Conservation (phyloP, 2,888 invertebrate species). For the Temnothorax ravouxi region DNA sequence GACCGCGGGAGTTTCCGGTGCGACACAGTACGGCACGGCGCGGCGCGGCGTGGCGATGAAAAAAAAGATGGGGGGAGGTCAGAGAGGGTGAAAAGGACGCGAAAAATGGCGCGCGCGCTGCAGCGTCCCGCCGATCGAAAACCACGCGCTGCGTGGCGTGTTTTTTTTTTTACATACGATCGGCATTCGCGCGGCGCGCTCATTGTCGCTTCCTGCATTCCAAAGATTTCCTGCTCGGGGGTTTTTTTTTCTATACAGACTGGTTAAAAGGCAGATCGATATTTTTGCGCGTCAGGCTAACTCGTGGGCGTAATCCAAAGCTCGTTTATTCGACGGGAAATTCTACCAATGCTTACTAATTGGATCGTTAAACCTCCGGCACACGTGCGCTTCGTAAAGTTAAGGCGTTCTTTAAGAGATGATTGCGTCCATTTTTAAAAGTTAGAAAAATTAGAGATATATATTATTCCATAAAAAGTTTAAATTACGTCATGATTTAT, state of each 20-base stretch:
- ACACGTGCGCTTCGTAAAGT: slow-evolving; percentile 14
- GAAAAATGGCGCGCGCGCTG: slow-evolving; percentile 53
- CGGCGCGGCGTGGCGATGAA: neutral
- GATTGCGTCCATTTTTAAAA: neutral
- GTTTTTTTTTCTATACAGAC: slow-evolving; percentile 32
- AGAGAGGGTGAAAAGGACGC: slow-evolving; percentile 44
- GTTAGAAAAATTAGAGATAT: neutral
- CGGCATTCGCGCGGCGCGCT: slow-evolving; percentile 55
- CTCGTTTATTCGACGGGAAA: slow-evolving; percentile 39
- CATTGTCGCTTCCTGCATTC: slow-evolving; percentile 65
- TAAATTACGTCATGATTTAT: neutral
- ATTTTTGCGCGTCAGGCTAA: slow-evolving; percentile 43
- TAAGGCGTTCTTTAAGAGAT: slow-evolving; percentile 1
- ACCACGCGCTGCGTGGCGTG: slow-evolving; percentile 60
- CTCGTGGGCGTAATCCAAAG: slow-evolving; percentile 39
- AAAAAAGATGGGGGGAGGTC: neutral
- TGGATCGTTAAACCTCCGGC: slow-evolving; percentile 33
- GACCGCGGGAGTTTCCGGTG: slow-evolving; percentile 69
- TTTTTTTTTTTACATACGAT: slow-evolving; percentile 70
- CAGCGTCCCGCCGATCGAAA: slow-evolving; percentile 65
- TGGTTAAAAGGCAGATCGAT: slow-evolving; percentile 47
- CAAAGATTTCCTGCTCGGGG: slow-evolving; percentile 63
- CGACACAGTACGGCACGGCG: slow-evolving; percentile 9
- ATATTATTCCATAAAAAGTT: neutral
- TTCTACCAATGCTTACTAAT: slow-evolving; percentile 24